These are phyloP conservation scores for Macquaria ambigua DNA, from an alignment of 2,113 vertebrate species.

Conservation along the genomic window DNA sequence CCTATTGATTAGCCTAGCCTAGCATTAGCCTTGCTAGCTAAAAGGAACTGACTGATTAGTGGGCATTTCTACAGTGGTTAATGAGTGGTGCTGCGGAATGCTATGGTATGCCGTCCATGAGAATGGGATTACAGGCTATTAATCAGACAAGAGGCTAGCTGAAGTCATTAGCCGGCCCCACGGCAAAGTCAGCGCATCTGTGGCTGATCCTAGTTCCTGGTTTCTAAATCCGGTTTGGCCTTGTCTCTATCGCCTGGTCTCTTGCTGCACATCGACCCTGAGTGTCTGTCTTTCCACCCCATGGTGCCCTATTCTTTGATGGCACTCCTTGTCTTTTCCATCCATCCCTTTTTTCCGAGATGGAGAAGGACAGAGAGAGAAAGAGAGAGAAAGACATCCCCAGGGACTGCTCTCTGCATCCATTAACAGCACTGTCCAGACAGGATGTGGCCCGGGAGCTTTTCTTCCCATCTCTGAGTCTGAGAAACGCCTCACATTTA, in stretches of 20 bases:
- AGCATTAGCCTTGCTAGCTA: constrained; percentile 73
- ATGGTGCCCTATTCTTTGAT: constrained; percentile 24
- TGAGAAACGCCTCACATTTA: constrained; percentile 14
- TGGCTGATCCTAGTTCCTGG: constrained; percentile 45
- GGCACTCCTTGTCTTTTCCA: constrained; percentile 31
- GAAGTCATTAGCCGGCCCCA: constrained; percentile 69
- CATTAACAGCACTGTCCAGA: constrained; percentile 57
- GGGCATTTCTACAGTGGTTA: constrained; percentile 80
- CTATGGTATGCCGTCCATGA: constrained; percentile 68
- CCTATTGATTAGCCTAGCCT: constrained; percentile 82
- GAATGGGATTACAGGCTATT: constrained; percentile 83
- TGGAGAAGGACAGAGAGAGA: constrained; percentile 8
- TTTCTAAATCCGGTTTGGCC: constrained; percentile 68
- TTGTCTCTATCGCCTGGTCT: constrained; percentile 23
- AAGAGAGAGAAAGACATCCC: constrained; percentile 41
- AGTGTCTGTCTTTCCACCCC: constrained; percentile 43
- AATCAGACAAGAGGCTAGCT: constrained; percentile 75
- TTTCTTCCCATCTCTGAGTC: constrained; percentile 4
- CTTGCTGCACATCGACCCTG: constrained; percentile 23
- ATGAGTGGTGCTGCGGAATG: constrained; percentile 75
- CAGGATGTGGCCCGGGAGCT: constrained; percentile 59
- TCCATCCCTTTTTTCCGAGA: constrained; percentile 44
- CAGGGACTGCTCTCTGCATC: constrained; percentile 49
- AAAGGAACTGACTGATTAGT: constrained; percentile 75
- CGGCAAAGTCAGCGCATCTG: constrained; percentile 62